Percentiles rank a stretch among this genome's conserved stretches.
phyloP scores from a whole-genome alignment of 2,113 vertebrate species.

The Capricornis sumatraensis region DNA sequence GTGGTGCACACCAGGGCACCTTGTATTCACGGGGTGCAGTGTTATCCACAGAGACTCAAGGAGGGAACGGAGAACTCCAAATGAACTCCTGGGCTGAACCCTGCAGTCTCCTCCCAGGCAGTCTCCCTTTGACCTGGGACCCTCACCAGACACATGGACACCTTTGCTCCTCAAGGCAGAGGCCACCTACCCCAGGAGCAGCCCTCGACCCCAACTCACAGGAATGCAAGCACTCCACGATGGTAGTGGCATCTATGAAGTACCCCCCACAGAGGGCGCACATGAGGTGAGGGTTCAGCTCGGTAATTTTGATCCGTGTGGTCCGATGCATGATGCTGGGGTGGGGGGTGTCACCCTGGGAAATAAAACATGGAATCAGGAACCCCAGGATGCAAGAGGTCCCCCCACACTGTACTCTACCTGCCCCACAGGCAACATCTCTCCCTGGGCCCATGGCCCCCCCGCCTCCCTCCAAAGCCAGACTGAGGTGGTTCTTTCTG shows the following conservation, averaged over 20 bases:
- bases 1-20: neutral
- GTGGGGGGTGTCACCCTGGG: neutral
- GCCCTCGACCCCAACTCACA: conserved; percentile 83
- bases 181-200: neutral
- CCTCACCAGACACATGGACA: neutral
- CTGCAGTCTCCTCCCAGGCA: neutral
- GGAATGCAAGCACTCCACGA: conserved; percentile 95
- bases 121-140: neutral
- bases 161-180: neutral
- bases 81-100: neutral
- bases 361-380: neutral
- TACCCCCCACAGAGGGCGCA: conserved; percentile 93
- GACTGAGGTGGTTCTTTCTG: neutral
- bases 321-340: conserved; percentile 81
- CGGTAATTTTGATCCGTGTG: conserved; percentile 84
- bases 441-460: neutral
- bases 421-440: neutral
- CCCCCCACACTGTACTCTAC: rapidly evolving
- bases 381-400: neutral
- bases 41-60: neutral
- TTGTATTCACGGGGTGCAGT: neutral
- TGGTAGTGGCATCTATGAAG: conserved; percentile 95
- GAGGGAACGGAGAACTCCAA: neutral
- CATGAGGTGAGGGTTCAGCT: conserved; percentile 88
- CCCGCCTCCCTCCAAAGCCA: neutral